Evolutionary conservation across 2,888 invertebrate genomes (phyloP), one percentile per base, ranked within the genome.

Genomic region (Aphelenchoides bicaudatus): DNA sequence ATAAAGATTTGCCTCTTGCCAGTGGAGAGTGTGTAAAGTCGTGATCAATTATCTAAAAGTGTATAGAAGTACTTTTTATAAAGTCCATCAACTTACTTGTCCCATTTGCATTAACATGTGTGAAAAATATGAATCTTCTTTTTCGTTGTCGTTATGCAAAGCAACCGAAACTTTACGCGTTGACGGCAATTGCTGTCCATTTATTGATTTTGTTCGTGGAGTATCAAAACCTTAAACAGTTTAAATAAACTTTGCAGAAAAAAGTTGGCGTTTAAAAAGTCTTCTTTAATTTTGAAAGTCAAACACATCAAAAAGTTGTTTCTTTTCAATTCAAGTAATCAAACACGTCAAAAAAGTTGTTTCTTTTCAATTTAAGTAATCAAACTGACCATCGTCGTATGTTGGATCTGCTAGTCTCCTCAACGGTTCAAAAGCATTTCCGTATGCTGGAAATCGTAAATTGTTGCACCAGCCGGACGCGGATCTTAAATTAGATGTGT

Each of bases 1-100:
- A n/a, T n/a, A n/a, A n/a, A n/a, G n/a, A n/a, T 13, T 8, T 47
- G 57, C 63, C 66, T 19, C 66, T 37, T 10, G 65, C 81, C 56
- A 90, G 89, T 1, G 91, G 93, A 0, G 92, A 91, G 85, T 91
- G 87, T 0, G 92, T 92, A 51, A 94, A 83, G 80, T 93, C 93
- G 81, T 93, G 93, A 80, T 93, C 93, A 21, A 93, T 80, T 74
- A 94, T 87, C 80, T n/a, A n/a, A n/a, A n/a, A n/a, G n/a, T n/a
- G n/a, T n/a, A n/a, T n/a, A n/a, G n/a, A n/a, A n/a, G n/a, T n/a
- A n/a, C n/a, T n/a, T n/a, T n/a, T n/a, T n/a, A n/a, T n/a, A n/a
- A n/a, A n/a, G n/a, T n/a, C n/a, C n/a, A n/a, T n/a, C n/a, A n/a
- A n/a, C n/a, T n/a, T n/a, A n/a, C n/a, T n/a, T 93, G 92, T 0